A percentile compares a stretch with the other conserved stretches of the same genome.
phyloP scores from a whole-genome alignment of 92 coral and sea anemone species.

The Phymanthus crucifer region DNA sequence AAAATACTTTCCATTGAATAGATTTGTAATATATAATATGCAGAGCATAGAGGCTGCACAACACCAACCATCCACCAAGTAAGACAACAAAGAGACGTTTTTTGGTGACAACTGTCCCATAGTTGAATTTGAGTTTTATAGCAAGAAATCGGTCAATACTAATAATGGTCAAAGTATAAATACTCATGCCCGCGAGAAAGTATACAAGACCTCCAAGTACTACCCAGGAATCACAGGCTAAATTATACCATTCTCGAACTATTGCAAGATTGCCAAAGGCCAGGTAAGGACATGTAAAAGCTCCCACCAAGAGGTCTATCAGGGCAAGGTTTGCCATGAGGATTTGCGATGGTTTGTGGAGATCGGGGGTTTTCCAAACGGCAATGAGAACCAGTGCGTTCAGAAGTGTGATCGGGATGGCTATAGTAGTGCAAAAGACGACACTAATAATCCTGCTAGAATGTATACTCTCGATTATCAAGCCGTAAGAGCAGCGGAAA shows the following conservation, averaged over 20 bases:
- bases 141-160: slow-evolving; percentile 28
- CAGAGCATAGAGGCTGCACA: neutral
- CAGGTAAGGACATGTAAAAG: neutral
- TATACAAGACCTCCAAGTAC: neutral
- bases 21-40: neutral
- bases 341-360: slow-evolving; percentile 17
- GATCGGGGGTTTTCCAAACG: neutral
- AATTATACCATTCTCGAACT: neutral
- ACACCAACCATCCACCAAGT: neutral
- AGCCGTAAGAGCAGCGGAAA: too few relatives aligned
- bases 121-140: neutral
- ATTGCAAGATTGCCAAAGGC: neutral
- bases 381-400: neutral
- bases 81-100: neutral
- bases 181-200: neutral
- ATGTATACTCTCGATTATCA: too few relatives aligned
- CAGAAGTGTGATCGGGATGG: neutral
- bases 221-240: neutral
- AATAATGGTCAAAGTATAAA: neutral
- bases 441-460: too few relatives aligned
- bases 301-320: neutral
- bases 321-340: slow-evolving; percentile 16
- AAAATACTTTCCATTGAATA: neutral
- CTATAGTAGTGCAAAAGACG: too few relatives aligned
- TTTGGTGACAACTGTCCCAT: slow-evolving; percentile 8